Conservation (phyloP, 2,888 invertebrate genomes). For the Agrenia bidenticulata region DNA sequence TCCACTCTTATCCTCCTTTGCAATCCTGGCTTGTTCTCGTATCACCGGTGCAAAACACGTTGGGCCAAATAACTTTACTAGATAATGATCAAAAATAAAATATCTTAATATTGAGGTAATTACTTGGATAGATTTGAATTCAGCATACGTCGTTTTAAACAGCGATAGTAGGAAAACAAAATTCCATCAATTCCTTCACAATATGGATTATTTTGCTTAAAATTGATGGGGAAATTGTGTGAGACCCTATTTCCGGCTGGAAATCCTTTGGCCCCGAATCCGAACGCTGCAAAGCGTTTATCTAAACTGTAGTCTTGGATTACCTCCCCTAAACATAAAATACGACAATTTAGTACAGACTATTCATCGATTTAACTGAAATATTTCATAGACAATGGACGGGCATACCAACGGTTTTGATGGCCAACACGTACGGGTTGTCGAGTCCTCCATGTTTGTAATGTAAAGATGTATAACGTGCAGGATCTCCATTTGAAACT, state of each 20-base stretch:
- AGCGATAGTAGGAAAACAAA: constrained; percentile 57
- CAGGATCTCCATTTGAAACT: constrained; percentile 54
- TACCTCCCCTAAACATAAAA: constrained; percentile 57
- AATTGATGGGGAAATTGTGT: constrained; percentile 58
- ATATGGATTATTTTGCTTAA: constrained; percentile 58
- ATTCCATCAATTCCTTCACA: constrained; percentile 56
- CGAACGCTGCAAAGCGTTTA: constrained; percentile 61
- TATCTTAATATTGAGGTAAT: too few species aligned
- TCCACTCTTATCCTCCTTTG: constrained; percentile 35
- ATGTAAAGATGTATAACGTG: constrained; percentile 55
- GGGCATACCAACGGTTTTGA: constrained; percentile 55
- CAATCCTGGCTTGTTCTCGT: constrained; percentile 56
- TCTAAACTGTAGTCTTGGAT: constrained; percentile 56
- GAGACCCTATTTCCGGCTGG: constrained; percentile 57
- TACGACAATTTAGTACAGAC: too few species aligned
- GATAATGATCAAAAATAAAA: constrained; percentile 9
- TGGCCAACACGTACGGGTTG: constrained; percentile 59
- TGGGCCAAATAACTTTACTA: constrained; percentile 60
- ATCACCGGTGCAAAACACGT: constrained; percentile 61
- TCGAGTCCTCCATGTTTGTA: constrained; percentile 56
- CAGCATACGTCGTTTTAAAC: constrained; percentile 54
- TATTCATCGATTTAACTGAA: too few species aligned
- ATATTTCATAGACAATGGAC: too few species aligned
- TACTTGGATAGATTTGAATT: not conserved
- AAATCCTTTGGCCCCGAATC: constrained; percentile 60